Conservation (phyloP, 2,113 vertebrate genomes). For the Apistogramma diplotaenia region DNA sequence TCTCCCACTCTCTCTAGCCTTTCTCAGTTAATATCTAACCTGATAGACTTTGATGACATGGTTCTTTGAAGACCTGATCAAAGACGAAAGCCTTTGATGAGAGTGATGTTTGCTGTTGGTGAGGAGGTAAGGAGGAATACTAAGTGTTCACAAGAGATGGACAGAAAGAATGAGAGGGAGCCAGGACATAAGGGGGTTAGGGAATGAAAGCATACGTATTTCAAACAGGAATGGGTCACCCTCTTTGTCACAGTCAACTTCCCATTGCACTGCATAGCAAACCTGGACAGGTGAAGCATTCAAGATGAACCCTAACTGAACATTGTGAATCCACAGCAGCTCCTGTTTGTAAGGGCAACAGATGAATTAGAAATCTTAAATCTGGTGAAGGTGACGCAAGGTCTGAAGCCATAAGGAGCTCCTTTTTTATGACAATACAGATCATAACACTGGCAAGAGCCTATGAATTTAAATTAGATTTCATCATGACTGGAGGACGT, state of each 20-base stretch:
- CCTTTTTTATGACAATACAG: neutral
- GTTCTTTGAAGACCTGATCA: conserved; percentile 76
- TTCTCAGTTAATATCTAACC: conserved; percentile 64
- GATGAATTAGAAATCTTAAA: too few species aligned
- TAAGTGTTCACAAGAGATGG: conserved; percentile 45
- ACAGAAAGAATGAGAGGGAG: conserved; percentile 1
- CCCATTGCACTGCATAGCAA: neutral
- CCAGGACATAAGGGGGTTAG: neutral
- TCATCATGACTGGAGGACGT: neutral
- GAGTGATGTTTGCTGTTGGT: conserved; percentile 71
- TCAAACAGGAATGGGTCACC: neutral
- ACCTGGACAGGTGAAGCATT: neutral
- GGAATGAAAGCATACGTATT: neutral
- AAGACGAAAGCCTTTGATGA: conserved; percentile 67
- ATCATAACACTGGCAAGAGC: neutral
- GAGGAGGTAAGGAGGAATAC: conserved; percentile 67
- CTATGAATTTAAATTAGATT: neutral
- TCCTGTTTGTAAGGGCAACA: neutral
- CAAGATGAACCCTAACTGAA: neutral
- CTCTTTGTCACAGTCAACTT: neutral
- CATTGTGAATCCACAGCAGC: neutral
- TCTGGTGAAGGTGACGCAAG: too few species aligned
- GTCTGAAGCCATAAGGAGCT: neutral
- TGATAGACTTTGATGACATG: conserved; percentile 71
- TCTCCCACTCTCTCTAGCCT: conserved; percentile 5